These are phyloP conservation scores for Brachynemurus nebulosus DNA, from an alignment of 2,888 invertebrate species.

Conservation along the genomic window DNA sequence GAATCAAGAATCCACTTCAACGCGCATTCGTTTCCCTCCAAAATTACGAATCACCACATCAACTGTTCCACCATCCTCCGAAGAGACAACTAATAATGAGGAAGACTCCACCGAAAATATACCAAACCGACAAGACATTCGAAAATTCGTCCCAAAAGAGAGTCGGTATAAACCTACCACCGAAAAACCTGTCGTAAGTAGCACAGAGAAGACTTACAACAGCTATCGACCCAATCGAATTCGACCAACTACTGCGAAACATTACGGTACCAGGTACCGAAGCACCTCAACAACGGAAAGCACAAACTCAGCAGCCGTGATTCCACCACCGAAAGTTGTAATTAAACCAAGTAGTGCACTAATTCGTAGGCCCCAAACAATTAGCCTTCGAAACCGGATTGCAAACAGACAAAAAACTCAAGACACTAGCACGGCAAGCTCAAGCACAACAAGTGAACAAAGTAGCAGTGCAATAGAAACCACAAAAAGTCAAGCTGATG, in stretches of 20 bases:
- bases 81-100: constrained; percentile 26
- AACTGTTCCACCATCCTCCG: constrained; percentile 29
- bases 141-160: constrained; percentile 30
- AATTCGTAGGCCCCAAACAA: constrained; percentile 26
- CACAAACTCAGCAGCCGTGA: constrained; percentile 16
- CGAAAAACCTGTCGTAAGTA: constrained; percentile 8
- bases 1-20: constrained; percentile 24
- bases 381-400: constrained; percentile 25
- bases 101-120: constrained; percentile 21
- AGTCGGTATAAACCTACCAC: constrained; percentile 16
- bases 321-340: constrained; percentile 24
- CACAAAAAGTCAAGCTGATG: constrained; percentile 10
- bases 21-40: constrained; percentile 35
- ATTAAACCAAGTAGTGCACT: constrained; percentile 28
- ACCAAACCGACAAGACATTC: constrained; percentile 29
- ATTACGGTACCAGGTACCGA: not conserved
- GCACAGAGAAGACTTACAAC: constrained; percentile 20
- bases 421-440: no score
- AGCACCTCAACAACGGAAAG: constrained; percentile 3
- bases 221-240: constrained; percentile 20
- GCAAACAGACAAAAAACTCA: constrained; percentile 23
- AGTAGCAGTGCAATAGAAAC: constrained; percentile 2
- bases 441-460: not conserved
- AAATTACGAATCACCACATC: constrained; percentile 29
- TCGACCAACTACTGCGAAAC: constrained; percentile 18